Conservation (phyloP, 2,888 invertebrate genomes). For the Drosophila phalerata region DNA sequence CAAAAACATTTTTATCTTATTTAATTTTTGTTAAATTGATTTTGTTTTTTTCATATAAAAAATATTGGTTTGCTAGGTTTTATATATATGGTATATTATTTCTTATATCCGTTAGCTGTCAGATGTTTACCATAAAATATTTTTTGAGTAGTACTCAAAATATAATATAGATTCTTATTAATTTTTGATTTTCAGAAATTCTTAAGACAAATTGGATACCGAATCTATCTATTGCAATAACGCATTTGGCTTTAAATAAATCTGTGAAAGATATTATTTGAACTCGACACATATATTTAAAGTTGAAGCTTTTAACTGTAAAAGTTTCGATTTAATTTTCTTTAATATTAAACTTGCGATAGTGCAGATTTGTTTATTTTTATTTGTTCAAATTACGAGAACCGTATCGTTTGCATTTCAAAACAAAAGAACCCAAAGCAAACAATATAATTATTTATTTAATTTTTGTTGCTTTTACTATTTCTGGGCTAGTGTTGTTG, state of each 20-base stretch:
- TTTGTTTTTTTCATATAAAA: too few species aligned
- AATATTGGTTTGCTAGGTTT: too few species aligned
- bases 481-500: slow-evolving; percentile 17
- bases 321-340: slow-evolving; percentile 29
- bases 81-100: too few species aligned
- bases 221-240: too few species aligned
- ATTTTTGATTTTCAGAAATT: too few species aligned
- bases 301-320: slow-evolving; percentile 5
- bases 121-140: too few species aligned
- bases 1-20: too few species aligned
- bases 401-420: slow-evolving; percentile 43
- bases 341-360: slow-evolving; percentile 1
- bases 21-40: neutral
- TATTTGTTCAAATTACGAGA: slow-evolving; percentile 33
- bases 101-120: too few species aligned
- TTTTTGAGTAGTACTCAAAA: too few species aligned
- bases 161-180: too few species aligned
- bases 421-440: slow-evolving; percentile 24
- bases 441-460: slow-evolving; percentile 41
- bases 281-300: neutral
- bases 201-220: too few species aligned
- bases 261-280: neutral
- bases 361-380: slow-evolving; percentile 14
- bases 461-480: slow-evolving; percentile 9
- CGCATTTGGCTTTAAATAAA: neutral